Percentiles rank a stretch among this genome's conserved stretches.
phyloP scores from a whole-genome alignment of 2,113 vertebrate species.

The Pterocles orientalis region DNA sequence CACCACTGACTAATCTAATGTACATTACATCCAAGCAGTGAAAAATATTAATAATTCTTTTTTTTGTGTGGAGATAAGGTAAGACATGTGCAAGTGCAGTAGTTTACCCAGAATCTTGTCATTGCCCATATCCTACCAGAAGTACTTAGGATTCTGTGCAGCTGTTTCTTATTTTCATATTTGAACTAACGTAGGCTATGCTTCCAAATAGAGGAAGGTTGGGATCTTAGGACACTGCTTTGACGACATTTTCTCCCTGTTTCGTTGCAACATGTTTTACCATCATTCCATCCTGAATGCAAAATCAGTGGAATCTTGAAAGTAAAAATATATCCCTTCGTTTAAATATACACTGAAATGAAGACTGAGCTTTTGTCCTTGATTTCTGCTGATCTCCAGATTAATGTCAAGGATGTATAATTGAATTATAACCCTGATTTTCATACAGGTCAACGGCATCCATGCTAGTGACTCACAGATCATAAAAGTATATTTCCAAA shows the following conservation, averaged over 20 bases:
- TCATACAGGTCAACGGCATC: slow-evolving; percentile 49
- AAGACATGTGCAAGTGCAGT: background rate
- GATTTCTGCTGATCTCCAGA: slow-evolving; percentile 2
- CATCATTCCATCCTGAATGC: background rate
- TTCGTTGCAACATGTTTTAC: background rate
- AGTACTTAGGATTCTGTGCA: background rate
- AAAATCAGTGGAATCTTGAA: background rate
- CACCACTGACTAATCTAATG: background rate
- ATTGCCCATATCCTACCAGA: background rate
- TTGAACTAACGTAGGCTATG: background rate
- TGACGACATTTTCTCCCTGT: background rate
- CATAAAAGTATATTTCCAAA: slow-evolving; percentile 14
- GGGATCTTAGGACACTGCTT: background rate
- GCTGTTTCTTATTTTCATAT: background rate
- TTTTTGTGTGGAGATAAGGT: background rate
- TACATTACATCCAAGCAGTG: background rate
- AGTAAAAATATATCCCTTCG: background rate
- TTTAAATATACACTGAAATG: background rate
- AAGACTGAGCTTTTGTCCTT: background rate
- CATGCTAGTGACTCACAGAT: slow-evolving; percentile 42
- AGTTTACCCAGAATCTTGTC: background rate
- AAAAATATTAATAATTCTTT: background rate
- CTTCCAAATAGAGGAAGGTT: background rate
- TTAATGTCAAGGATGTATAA: background rate
- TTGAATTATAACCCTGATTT: background rate